A percentile compares a stretch with the other conserved stretches of the same genome.
Conservation (phyloP, 2,797 vertebrate species). For the Liasis olivaceus region DNA sequence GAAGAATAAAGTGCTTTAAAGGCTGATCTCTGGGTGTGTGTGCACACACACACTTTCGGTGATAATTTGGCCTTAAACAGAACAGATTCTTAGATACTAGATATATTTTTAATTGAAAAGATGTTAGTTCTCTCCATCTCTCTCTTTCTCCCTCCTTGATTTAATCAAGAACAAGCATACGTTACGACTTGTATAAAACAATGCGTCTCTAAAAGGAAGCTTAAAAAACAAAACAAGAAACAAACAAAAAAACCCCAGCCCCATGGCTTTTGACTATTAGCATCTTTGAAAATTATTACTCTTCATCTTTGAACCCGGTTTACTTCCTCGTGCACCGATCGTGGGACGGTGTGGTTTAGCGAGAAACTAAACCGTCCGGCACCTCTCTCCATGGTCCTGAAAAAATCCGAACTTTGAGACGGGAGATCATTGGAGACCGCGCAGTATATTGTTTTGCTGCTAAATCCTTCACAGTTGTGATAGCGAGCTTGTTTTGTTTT, state of each 20-base stretch:
- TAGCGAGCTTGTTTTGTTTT: slow-evolving; percentile 13
- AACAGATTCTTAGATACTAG: fast-evolving
- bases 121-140: not conserved
- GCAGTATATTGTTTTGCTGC: not conserved
- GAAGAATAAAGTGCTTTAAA: not conserved
- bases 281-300: not conserved
- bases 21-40: fast-evolving
- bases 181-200: not conserved
- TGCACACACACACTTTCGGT: fast-evolving
- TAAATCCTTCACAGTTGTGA: slow-evolving; percentile 10
- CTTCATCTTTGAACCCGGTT: not conserved
- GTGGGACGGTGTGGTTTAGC: not conserved
- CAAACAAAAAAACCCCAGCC: not conserved
- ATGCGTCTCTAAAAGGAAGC: not conserved
- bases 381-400: slow-evolving; percentile 71
- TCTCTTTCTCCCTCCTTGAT: not conserved
- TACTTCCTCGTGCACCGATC: not conserved
- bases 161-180: too few relatives aligned
- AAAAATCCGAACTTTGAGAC: not conserved
- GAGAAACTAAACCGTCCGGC: not conserved
- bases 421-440: not conserved
- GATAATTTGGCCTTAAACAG: not conserved
- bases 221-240: not conserved
- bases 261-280: not conserved
- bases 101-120: not conserved